Evolutionary conservation across 2,888 invertebrate species (phyloP).

Genomic region (Pilophorus perplexus): DNA sequence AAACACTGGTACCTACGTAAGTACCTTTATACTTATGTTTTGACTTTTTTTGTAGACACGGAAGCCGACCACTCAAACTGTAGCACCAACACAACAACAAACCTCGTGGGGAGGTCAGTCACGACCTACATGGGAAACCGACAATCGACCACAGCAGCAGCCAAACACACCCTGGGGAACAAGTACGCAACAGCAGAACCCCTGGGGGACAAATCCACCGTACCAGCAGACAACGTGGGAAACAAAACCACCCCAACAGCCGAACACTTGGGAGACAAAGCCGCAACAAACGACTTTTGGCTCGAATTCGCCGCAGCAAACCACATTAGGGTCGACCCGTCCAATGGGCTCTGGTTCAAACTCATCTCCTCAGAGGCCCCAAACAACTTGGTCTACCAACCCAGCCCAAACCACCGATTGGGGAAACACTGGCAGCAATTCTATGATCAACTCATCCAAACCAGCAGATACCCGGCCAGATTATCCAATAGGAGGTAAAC

Average conservation of each 20-base stretch:
- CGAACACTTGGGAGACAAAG: too few species aligned
- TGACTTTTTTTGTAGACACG: conserved; percentile 2
- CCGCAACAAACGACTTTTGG: too few species aligned
- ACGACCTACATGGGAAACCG: not conserved
- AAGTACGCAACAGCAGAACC: not conserved
- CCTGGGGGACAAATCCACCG: not conserved
- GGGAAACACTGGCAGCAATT: not conserved
- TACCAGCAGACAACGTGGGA: conserved; percentile 1
- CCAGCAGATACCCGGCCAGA: too few species aligned
- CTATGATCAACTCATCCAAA: too few species aligned
- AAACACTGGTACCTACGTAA: too few species aligned
- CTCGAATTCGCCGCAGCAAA: too few species aligned
- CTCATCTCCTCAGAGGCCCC: too few species aligned
- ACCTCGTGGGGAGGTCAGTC: not conserved
- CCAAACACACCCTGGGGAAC: not conserved
- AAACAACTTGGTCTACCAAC: not conserved
- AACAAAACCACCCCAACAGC: not conserved
- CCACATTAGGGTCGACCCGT: too few species aligned
- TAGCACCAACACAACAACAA: not conserved
- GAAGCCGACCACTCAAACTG: too few species aligned
- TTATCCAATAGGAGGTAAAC: too few species aligned
- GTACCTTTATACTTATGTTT: too few species aligned
- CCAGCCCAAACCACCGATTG: not conserved
- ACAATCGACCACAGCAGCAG: conserved; percentile 13
- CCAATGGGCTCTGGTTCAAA: too few species aligned